Base-by-base conservation (phyloP, 2,797 vertebrate genomes). In the Pteropus rufus region DNA sequence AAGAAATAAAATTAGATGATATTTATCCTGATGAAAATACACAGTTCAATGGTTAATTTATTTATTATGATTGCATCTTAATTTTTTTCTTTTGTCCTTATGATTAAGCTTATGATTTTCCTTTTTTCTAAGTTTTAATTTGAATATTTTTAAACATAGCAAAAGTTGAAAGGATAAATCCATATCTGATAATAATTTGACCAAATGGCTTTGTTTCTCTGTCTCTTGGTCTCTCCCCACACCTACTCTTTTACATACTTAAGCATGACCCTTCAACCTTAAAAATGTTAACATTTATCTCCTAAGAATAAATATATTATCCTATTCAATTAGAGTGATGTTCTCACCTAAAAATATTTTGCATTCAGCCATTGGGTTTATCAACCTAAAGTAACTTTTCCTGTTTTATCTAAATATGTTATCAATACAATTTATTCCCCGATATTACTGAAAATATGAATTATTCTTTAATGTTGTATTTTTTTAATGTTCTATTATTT, bases 21-120 rank as follows among this genome's bases (percentile, higher is more conserved):
- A 11, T 56, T 87, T 87, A 70, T 81, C 70, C 9, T 70, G 9
- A 49, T 72, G n/a, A 95, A 93, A 95, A 96, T 77, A 8, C 26
- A 67, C 2, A 87, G 18, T 72, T 76, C n/a, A 26, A 75, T 10
- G 8, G 26, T n/a, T 44, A 56, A 67, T 62, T 58, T 77, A 77
- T 44, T 88, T 34, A 24, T 72, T 67, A 34, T 44, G 18, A 84
- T 14, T 34, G 14, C 0, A 56, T 76, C 5, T 34, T 87, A 87
- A 49, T n/a, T 36, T 89, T 94, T 86, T 46, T 21, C 19, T 70
- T 15, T 7, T 39, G 44, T 11, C 11, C 88, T 83, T 60, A 62
- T 75, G 18, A 67, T 46, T 49, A 31, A 62, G 2, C 69, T 56
- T 54, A 26, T 54, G 7, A 36, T 88, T 88, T 79, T 36, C 14